Percentiles rank a stretch among this genome's conserved stretches.
Evolutionary conservation across 2,797 vertebrate species (phyloP).

Genomic region (Rhinophrynus dorsalis): DNA sequence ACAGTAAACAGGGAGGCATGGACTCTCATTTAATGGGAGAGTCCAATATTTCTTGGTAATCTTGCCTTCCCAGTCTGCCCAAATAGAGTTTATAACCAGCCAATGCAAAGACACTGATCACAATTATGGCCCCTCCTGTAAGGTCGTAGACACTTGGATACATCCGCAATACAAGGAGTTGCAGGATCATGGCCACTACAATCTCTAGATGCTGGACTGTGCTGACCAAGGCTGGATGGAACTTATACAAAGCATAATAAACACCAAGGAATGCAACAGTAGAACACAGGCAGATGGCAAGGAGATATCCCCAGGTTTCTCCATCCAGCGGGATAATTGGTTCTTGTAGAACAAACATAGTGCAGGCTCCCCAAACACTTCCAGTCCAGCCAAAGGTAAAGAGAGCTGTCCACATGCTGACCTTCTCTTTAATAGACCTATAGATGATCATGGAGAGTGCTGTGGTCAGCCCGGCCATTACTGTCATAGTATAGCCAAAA

Average conservation of each 20-base stretch:
- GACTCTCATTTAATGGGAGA: constrained; percentile 87
- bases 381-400: constrained; percentile 97
- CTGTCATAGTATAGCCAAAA: constrained; percentile 92
- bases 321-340: constrained; percentile 84
- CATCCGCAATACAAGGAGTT: constrained; percentile 79
- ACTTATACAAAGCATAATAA: constrained; percentile 88
- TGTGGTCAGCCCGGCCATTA: constrained; percentile 90
- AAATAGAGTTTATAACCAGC: constrained; percentile 86
- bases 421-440: constrained; percentile 88
- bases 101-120: constrained; percentile 85
- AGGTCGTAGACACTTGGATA: constrained; percentile 84
- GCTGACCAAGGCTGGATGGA: constrained; percentile 93
- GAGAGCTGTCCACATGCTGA: constrained; percentile 91
- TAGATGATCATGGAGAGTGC: constrained; percentile 94
- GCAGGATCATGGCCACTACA: constrained; percentile 86
- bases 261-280: constrained; percentile 88
- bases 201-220: constrained; percentile 93
- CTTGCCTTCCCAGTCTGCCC: constrained; percentile 76
- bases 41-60: constrained; percentile 93
- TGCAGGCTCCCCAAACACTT: constrained; percentile 81
- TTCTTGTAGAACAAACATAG: constrained; percentile 88
- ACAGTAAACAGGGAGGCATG: constrained; percentile 17
- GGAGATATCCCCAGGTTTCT: constrained; percentile 86
- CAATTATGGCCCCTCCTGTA: constrained; percentile 82
- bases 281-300: constrained; percentile 86